These are phyloP conservation scores for Lingula anatina DNA, from an alignment of 2,888 invertebrate species.

Conservation along the genomic window DNA sequence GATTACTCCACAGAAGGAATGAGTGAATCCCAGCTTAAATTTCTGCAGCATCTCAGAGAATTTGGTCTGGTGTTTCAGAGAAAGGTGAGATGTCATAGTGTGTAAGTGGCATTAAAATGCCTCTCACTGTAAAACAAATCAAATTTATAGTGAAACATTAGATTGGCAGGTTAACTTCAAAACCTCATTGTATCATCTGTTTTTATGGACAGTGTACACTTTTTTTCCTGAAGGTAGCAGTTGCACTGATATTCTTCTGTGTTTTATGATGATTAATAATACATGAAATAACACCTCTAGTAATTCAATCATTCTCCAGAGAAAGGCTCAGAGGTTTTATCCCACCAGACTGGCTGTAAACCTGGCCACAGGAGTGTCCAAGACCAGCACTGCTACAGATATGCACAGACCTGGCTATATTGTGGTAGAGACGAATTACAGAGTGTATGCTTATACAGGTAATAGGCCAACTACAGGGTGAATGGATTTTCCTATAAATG, in stretches of 20 bases:
- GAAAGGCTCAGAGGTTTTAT: constrained; percentile 88
- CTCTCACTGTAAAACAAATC: no score
- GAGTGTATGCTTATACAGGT: constrained; percentile 94
- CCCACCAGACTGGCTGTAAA: constrained; percentile 89
- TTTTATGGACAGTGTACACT: no score
- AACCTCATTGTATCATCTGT: no score
- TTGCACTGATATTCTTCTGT: no score
- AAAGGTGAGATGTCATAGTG: constrained; percentile 73
- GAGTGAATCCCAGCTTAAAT: constrained; percentile 78
- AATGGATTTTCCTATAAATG: no score
- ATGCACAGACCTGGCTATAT: constrained; percentile 66
- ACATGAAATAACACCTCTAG: no score
- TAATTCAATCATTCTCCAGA: constrained; percentile 57
- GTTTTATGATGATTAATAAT: no score
- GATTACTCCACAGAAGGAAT: constrained; percentile 95
- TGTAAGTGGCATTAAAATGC: no score
- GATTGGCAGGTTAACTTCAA: no score
- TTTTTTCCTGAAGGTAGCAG: no score
- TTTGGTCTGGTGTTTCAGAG: constrained; percentile 96
- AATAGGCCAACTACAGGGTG: no score
- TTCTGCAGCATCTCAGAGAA: constrained; percentile 92
- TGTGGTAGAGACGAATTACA: constrained; percentile 91
- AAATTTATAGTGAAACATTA: no score
- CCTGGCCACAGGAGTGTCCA: constrained; percentile 62
- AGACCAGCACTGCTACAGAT: constrained; percentile 16